Base-by-base conservation (phyloP, 2,888 invertebrate species). In the Mechanitis messenoides region DNA sequence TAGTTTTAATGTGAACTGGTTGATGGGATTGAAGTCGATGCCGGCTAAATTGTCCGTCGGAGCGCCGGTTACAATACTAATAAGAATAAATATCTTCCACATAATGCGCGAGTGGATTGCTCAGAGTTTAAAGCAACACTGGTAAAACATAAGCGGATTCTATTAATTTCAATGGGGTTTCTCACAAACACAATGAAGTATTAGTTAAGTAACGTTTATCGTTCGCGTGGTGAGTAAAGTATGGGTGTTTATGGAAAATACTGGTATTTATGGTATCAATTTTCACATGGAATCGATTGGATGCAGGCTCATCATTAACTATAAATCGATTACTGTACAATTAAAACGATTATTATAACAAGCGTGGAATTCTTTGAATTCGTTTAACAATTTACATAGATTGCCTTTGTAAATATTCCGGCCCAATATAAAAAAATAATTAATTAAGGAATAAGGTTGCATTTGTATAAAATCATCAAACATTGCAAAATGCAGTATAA, bases 1-100 rank as follows among this genome's bases (percentile, higher is more conserved):
- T 28, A 90, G 69, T 63, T 79, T 78, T 7, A 88, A 68, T 0
- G 88, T 78, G 66, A 90, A 90, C 61, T 81, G 75, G 62, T 88
- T 90, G 1, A 87, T 72, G 0, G 81, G 76, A 2, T 74, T 68
- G 56, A 84, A 85, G 69, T 84, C 79, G 45, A 72, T 9, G 35
- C 60, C 63, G 58, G 57, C 56, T 28, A 73, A 63, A 12, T 79
- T 69, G 50, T 73, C 72, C 0, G 74, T 70, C 1, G 88, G 79
- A 28, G 85, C 82, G 53, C 83, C 77, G 55, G 75, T 65, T 3
- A 76, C 81, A 28, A 80, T 62, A 66, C 76, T 74, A 46, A 79
- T 67, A 55, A 83, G 70, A 60, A 74, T 66, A 42, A 75, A 67
- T 66, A 81, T 66, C 75, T 79, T 81, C 74, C 80, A 83, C 83